Evolutionary conservation across 2,888 invertebrate species (phyloP), one percentile per base, ranked within the genome.

Genomic region (Scaptomyza cyrtandrae): DNA sequence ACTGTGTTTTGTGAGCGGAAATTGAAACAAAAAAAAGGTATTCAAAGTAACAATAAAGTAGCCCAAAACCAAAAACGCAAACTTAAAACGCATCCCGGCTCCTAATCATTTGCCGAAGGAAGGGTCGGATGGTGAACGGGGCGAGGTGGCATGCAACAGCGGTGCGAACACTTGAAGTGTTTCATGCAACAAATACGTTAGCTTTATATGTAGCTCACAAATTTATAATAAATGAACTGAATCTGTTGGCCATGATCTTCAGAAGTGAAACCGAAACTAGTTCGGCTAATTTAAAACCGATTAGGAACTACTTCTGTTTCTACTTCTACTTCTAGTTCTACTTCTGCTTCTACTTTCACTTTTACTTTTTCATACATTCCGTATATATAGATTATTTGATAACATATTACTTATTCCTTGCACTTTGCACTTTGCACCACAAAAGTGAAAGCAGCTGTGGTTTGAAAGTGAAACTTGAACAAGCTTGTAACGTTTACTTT

Each of bases 11-110:
- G 83, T 69, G 70, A 71, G 55, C 70, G 88, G 82, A 89, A 89
- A 88, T 84, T 84, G 89, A 84, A 84, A 84, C 84, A 88, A 19
- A 19, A 86, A 88, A 85, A 88, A 80, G 66, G 66, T 64, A 74
- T 75, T 73, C 68, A 69, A 66, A 66, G 73, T 59, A 63, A 58
- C 63, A 52, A 61, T 44, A 68, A 78, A 75, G 69, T 74, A 72
- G 68, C 49, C 57, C 65, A 71, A 71, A 80, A 67, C 66, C 62
- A 71, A 72, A 71, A 16, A 9, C 16, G 63, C 54, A 80, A 77
- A 84, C 75, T 75, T 66, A 50, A 78, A 80, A 68, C 61, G 80
- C 83, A 83, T 69, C 54, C 72, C 62, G 68, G 78, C 43, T 35
- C 13, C 73, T 50, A 72, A 65, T 65, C 61, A 49, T 35, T 35